Conservation (phyloP, 2,113 vertebrate genomes). For the Toxostoma redivivum region DNA sequence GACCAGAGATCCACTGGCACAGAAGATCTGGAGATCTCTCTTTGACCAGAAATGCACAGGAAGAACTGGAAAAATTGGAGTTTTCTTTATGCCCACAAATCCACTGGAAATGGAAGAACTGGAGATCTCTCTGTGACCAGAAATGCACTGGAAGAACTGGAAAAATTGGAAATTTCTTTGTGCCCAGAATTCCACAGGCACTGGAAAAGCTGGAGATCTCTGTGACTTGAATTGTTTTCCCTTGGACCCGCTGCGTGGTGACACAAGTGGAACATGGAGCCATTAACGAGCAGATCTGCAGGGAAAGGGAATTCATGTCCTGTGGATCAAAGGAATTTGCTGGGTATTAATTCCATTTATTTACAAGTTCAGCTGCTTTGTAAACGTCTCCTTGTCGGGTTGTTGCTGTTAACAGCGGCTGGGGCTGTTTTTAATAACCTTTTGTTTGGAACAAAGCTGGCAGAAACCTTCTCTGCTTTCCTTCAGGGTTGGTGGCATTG, state of each 20-base stretch:
- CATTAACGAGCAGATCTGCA: not conserved
- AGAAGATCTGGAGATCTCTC: not conserved
- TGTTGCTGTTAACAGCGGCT: not conserved
- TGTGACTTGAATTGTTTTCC: not conserved
- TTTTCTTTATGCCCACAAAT: not conserved
- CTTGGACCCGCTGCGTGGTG: not conserved
- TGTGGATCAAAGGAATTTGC: conserved; percentile 19
- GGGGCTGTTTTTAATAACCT: conserved; percentile 33
- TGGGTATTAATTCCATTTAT: conserved; percentile 34
- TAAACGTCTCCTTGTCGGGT: not conserved
- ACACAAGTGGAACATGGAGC: not conserved
- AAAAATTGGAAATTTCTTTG: not conserved
- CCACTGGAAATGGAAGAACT: too few species aligned
- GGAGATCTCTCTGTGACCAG: not conserved
- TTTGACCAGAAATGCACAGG: not conserved
- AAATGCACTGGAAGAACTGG: not conserved
- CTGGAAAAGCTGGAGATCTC: too few species aligned
- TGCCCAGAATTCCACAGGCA: not conserved
- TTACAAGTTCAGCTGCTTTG: not conserved
- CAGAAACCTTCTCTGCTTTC: not conserved
- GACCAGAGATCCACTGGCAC: not conserved
- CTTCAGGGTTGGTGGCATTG: conserved; percentile 18
- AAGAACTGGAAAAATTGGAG: fast-evolving
- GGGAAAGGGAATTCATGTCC: not conserved
- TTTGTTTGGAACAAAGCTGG: conserved; percentile 21